Evolutionary conservation across 2,797 vertebrate genomes (phyloP), one percentile per base, ranked within the genome.

Genomic region (Hoplostethus atlanticus): DNA sequence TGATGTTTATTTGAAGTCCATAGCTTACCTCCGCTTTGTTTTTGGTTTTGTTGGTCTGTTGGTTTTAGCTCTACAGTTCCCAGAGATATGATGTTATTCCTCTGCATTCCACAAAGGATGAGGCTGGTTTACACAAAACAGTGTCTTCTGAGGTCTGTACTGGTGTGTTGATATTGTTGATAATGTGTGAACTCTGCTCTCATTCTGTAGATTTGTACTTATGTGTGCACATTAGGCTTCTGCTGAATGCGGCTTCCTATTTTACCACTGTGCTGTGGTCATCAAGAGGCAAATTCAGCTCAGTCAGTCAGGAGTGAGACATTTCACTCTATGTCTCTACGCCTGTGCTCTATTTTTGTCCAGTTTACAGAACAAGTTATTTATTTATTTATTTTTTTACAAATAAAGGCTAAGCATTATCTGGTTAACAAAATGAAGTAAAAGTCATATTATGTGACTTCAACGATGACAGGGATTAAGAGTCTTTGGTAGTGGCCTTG

Each of bases 71-170:
- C 53, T 56, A 77, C 70, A 79, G 66, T 76, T 86, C 71, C 70
- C 65, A 65, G 64, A 81, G 76, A 81, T 73, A 36, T 51, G 3
- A 70, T 86, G 76, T 64, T 86, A 74, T 65, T 81, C 71, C 48
- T 59, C 77, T 65, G 78, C 73, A 75, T 92, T 92, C 84, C 87
- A 90, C 48, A 58, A 81, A 86, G 74, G 71, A 66, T 82, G 74
- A 85, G 74, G 73, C 73, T 66, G 88, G 87, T 92, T 94, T 87
- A 90, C 88, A 85, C 83, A 71, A 84, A 92, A 89, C 85, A 84
- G 47, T 71, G 60, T 31, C 16, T 48, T 52, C 54, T 51, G 56
- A 64, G 21, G 42, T 62, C 30, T 87, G 54, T 77, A 56, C 73
- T 57, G n/a, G 1, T 87, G 71, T 81, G 46, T 76, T 64, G 72